Percentiles rank a stretch among this genome's conserved stretches.
Conservation (phyloP, 1,140 invertebrate genomes). For the Stenopsyche tienmushanensis region DNA sequence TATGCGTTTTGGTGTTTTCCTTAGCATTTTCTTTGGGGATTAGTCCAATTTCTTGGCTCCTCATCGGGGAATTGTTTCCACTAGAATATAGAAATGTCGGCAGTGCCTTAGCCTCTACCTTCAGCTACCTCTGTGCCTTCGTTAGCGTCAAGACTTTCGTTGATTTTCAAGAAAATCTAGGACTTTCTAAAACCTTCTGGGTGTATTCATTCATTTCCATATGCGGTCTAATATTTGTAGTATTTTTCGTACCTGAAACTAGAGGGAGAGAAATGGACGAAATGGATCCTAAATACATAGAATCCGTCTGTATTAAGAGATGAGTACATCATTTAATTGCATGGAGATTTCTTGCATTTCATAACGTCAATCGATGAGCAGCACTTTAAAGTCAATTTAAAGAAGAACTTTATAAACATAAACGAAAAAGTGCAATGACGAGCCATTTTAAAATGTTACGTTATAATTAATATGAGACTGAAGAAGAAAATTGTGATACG, state of each 20-base stretch:
- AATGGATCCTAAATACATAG: slow-evolving; percentile 72
- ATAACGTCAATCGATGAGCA: too few relatives aligned
- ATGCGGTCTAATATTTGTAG: slow-evolving; percentile 79
- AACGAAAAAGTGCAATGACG: too few relatives aligned
- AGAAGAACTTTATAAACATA: too few relatives aligned
- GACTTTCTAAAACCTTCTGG: slow-evolving; percentile 83
- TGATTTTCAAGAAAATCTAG: slow-evolving; percentile 74
- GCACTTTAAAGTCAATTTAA: too few relatives aligned
- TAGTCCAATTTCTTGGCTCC: slow-evolving; percentile 84
- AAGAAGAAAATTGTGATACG: too few relatives aligned
- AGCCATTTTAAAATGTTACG: too few relatives aligned
- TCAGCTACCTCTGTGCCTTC: slow-evolving; percentile 87
- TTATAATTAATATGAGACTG: too few relatives aligned
- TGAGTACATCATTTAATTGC: slow-evolving; percentile 20
- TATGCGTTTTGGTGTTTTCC: slow-evolving; percentile 80
- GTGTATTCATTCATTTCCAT: slow-evolving; percentile 82
- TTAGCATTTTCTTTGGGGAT: slow-evolving; percentile 85
- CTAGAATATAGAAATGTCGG: slow-evolving; percentile 81
- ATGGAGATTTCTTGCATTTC: too few relatives aligned
- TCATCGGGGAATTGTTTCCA: slow-evolving; percentile 86
- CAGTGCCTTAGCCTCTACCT: slow-evolving; percentile 78
- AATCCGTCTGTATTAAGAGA: slow-evolving; percentile 55
- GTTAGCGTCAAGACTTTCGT: slow-evolving; percentile 86
- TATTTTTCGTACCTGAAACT: slow-evolving; percentile 86
- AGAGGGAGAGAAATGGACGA: slow-evolving; percentile 86